Base-by-base conservation (phyloP, 2,113 vertebrate species). In the Corythaixoides concolor region DNA sequence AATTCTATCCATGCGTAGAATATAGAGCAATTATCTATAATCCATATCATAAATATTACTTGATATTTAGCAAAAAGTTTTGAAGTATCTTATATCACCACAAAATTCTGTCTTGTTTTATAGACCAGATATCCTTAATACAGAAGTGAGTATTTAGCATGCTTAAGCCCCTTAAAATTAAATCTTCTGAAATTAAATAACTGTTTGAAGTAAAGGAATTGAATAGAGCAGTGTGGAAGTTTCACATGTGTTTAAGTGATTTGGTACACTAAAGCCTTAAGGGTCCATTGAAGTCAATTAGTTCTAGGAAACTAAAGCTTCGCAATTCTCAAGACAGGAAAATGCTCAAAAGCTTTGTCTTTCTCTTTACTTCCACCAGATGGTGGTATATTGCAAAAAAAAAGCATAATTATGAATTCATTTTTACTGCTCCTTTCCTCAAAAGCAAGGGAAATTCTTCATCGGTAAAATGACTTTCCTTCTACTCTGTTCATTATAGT, bases 341-440 rank as follows among this genome's bases (percentile, higher is more conserved):
- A 56, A 5, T 8, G 12, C 5, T 49, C 53, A 45, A 52, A 77
- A 89, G 12, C 4, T 59, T 72, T 73, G 56, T 63, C 41, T 88
- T 96, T 95, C 59, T 69, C 35, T 47, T 60, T 74, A 9, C 1
- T 68, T 87, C 96, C 97, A 97, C 95, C 91, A 97, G 97, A 88
- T 97, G 97, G 86, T 88, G 60, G 23, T 81, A 77, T 62, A 81
- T 30, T 47, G 81, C 78, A 84, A 97, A 90, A 89, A 56, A 89
- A 58, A 43, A 68, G 24, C 27, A 9, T 8, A 18, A 2, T 10
- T 9, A 1, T 16, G 45, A 55, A 52, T 6, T 11, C 5, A 0
- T 0, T 33, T 45, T n/a, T 55, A 15, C 3, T 32, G 35, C 24
- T 73, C 18, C 2, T 17, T 69, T 7, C 16, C 23, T 35, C 32